Evolutionary conservation across 2,113 vertebrate genomes (phyloP), one percentile per base, ranked within the genome.

Genomic region (Serilophus lunatus): DNA sequence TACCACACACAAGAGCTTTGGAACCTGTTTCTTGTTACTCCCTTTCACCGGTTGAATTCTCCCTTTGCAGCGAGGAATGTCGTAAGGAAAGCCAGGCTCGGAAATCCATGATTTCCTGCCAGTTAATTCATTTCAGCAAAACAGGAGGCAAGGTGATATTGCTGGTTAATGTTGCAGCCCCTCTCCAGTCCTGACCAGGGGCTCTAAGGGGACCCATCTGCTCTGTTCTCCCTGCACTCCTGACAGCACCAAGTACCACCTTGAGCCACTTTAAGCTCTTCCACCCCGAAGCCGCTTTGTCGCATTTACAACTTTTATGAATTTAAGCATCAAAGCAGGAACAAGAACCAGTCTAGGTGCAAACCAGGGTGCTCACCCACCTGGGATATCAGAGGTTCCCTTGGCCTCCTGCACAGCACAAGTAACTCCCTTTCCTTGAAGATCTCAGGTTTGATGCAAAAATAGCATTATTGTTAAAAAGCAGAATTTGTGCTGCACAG

Each of bases 41-140:
- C 8, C 91, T 86, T 61, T 86, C 77, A 59, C 74, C 22, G 13
- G 60, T 80, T 93, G 66, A 82, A 92, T 91, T 97, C 96, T 91
- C 86, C 97, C 92, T 86, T 38, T 81, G 92, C 91, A 84, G 84
- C 2, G 8, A 68, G 66, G 95, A 94, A 90, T 92, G 87, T 51
- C 65, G 17, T 49, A 38, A 94, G 96, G 82, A 92, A 93, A 88
- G 92, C 70, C 4, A 68, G 70, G 71, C 28, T 95, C 82, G 92
- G 97, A 97, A 96, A 97, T 92, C 96, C 96, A 83, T 18, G 89
- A 92, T 97, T 98, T 97, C 97, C 97, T 96, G 96, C n/a, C 83
- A 7, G 88, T 74, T 97, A 95, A 97, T 95, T 97, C 92, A 90
- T 88, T 91, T 97, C 96, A 97, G 97, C 85, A 84, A 83, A 95